Conservation (phyloP, 2,113 vertebrate genomes). For the Scomber japonicus region DNA sequence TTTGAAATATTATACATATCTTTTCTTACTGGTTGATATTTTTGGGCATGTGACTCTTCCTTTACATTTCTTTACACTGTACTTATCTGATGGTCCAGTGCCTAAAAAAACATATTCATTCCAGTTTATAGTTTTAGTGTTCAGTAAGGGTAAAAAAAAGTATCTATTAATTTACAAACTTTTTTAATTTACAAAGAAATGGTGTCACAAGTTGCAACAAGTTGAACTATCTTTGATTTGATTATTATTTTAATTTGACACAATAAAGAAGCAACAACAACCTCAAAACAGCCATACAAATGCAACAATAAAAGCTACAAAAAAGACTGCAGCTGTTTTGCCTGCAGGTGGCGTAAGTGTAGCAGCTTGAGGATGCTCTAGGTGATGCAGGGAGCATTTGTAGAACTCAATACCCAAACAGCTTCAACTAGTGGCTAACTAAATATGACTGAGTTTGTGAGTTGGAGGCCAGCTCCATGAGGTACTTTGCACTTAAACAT, state of each 20-base stretch:
- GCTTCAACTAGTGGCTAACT: neutral
- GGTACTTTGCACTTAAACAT: neutral
- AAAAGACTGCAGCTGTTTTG: neutral
- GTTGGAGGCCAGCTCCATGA: neutral
- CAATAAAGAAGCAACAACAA: too few relatives aligned
- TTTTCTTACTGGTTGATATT: too few relatives aligned
- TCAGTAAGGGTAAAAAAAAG: too few relatives aligned
- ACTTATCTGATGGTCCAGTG: neutral
- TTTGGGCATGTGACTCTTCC: neutral
- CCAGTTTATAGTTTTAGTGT: too few relatives aligned
- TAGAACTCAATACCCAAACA: neutral
- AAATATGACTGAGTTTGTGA: neutral
- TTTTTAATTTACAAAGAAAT: too few relatives aligned
- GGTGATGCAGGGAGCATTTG: neutral
- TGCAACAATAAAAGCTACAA: neutral
- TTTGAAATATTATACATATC: too few relatives aligned
- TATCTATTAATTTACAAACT: too few relatives aligned
- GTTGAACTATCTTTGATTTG: too few relatives aligned
- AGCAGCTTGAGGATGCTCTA: neutral
- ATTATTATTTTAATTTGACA: too few relatives aligned
- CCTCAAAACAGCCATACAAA: neutral
- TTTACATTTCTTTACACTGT: neutral
- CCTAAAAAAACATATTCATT: neutral
- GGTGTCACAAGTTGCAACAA: too few relatives aligned
- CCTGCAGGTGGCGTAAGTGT: slow-evolving; percentile 7